Base-by-base conservation (phyloP, 2,888 invertebrate genomes). In the Xestia sexstrigata region DNA sequence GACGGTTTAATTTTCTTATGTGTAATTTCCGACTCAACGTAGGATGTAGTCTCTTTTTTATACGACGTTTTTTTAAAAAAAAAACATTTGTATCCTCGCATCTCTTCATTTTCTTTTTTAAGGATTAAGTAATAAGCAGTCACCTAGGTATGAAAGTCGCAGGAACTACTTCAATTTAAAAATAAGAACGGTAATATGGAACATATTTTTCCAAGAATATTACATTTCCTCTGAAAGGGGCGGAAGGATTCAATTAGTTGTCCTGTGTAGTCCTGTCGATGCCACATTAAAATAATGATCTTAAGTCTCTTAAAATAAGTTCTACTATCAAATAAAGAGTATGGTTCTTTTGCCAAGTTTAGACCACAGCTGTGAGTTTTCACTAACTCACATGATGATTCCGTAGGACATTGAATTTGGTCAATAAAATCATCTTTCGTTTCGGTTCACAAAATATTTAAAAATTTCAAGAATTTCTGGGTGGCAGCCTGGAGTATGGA, bases 181-280 rank as follows among this genome's bases (percentile, higher is more conserved):
- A 42, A 42, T 75, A 75, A 30, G 30, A 23, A 62, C 42, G 8
- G 42, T 26, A 20, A 4, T 49, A 39, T 39, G 13, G 58, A 23
- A 63, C 8, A 17, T 0, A 20, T 20, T 42, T 63, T 63, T 45
- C 42, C 11, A 15, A 49, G 49, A 39, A n/a, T 30, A 60, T 52
- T 30, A 30, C 42, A 3, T 76, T 75, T 76, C n/a, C 42, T 52
- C 3, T n/a, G 13, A 23, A 76, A 76, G 5, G 1, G 30, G 42
- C 49, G 49, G 62, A 49, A n/a, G 30, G n/a, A 9, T 30, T 63
- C 39, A 39, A 75, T 42, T n/a, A 62, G 5, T 30, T 30, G 49
- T 47, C n/a, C 9, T 35, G 23, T 20, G 42, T 52, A 9, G 7
- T 13, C 1, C 2, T 23, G 30, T 20, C 1, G 5, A 15, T 23